phyloP scores from a whole-genome alignment of 1,140 invertebrate species.

The Marisa cornuarietis region DNA sequence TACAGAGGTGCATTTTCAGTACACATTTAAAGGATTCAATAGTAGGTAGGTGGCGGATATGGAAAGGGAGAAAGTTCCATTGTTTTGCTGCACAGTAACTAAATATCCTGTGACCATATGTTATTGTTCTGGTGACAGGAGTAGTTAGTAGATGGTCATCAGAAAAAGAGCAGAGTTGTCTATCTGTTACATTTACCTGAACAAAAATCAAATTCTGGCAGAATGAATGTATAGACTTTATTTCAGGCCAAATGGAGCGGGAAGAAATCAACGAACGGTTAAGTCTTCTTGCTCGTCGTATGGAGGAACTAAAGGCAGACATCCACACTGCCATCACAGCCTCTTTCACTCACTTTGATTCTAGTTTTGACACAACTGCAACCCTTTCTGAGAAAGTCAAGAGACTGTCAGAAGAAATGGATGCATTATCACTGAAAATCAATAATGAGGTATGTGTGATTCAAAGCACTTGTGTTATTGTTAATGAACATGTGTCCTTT shows the following conservation, averaged over 20 bases:
- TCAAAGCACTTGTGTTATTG: background rate
- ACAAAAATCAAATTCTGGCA: background rate
- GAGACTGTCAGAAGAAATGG: constrained; percentile 47
- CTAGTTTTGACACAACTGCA: constrained; percentile 45
- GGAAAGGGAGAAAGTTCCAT: too few relatives aligned
- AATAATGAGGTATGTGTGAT: constrained; percentile 56
- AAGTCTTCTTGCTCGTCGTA: constrained; percentile 52
- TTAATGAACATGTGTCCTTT: background rate
- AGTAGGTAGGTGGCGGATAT: too few relatives aligned
- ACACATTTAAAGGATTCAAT: too few relatives aligned
- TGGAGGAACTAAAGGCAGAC: constrained; percentile 59
- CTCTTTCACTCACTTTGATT: constrained; percentile 55
- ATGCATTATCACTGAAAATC: constrained; percentile 50
- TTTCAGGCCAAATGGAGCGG: constrained; percentile 59
- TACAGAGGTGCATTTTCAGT: too few relatives aligned
- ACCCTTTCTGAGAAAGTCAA: constrained; percentile 51
- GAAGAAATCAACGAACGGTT: constrained; percentile 59
- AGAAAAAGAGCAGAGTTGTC: too few relatives aligned
- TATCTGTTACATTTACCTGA: too few relatives aligned
- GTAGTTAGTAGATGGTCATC: too few relatives aligned
- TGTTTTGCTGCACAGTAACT: too few relatives aligned
- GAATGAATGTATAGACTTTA: constrained; percentile 18
- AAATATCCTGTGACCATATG: too few relatives aligned
- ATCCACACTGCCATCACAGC: constrained; percentile 38
- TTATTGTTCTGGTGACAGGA: too few relatives aligned